These are phyloP conservation scores for Crotalus helleri DNA, from an alignment of 2,113 vertebrate species.

Conservation along the genomic window DNA sequence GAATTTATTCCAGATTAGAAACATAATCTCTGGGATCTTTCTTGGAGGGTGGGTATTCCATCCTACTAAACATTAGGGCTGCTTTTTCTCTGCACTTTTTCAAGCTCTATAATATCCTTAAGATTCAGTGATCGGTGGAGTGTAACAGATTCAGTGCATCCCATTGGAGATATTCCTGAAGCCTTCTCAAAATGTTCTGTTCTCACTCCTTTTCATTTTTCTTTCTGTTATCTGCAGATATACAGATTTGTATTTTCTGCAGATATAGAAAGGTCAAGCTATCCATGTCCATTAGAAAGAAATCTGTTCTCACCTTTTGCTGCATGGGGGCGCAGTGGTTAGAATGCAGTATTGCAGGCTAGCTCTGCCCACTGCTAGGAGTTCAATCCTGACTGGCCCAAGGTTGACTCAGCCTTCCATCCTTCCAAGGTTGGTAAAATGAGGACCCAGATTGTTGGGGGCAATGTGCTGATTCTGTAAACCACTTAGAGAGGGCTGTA, in stretches of 20 bases:
- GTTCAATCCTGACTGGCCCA: no score
- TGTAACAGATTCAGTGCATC: background rate
- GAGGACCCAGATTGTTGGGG: no score
- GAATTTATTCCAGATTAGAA: background rate
- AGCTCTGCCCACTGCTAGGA: no score
- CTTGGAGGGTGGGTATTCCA: background rate
- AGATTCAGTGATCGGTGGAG: background rate
- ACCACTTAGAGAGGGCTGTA: no score
- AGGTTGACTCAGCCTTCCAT: no score
- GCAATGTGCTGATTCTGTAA: no score
- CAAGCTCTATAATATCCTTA: background rate
- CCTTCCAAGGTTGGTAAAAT: no score
- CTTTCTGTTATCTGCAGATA: background rate
- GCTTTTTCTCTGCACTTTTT: background rate
- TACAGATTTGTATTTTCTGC: background rate
- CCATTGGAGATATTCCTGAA: background rate
- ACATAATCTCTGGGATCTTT: background rate
- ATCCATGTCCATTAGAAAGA: background rate
- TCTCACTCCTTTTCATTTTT: background rate
- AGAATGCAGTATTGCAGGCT: no score
- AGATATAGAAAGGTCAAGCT: background rate
- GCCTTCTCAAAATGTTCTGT: background rate
- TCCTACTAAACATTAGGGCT: background rate
- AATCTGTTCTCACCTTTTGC: background rate
- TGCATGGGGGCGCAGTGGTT: no score